Evolutionary conservation across 2,113 vertebrate species (phyloP).

Genomic region (Zosterops lateralis): DNA sequence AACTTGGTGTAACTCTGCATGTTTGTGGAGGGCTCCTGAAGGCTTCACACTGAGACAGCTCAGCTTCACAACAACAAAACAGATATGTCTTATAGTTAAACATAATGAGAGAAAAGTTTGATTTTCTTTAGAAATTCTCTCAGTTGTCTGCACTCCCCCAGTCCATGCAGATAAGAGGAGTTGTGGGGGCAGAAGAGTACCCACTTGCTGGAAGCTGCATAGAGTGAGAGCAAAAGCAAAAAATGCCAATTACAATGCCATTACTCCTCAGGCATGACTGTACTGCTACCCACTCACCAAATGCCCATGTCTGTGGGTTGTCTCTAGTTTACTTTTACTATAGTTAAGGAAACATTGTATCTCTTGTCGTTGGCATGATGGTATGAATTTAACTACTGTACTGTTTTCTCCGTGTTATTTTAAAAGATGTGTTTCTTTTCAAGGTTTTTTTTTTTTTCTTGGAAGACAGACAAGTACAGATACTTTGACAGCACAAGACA

Average conservation of each 20-base stretch:
- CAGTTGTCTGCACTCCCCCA: background rate
- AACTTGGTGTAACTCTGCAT: background rate
- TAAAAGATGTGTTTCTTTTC: background rate
- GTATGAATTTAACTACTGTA: background rate
- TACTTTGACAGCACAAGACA: background rate
- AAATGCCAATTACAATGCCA: constrained; percentile 23
- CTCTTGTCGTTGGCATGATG: background rate
- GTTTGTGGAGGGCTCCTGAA: background rate
- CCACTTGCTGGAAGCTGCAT: background rate
- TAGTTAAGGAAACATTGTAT: constrained; percentile 3
- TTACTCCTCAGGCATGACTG: constrained; percentile 31
- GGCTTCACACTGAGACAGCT: background rate
- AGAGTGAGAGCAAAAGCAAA: background rate
- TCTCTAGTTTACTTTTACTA: background rate
- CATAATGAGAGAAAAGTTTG: background rate
- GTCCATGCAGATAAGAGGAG: background rate
- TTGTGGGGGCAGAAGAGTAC: background rate
- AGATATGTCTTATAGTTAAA: background rate
- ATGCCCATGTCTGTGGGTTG: constrained; percentile 36
- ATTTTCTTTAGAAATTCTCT: background rate
- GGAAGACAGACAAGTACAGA: background rate
- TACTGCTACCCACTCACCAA: constrained; percentile 55
- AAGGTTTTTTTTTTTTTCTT: background rate
- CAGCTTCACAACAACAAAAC: background rate
- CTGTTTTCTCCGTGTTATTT: background rate